Evolutionary conservation across 2,888 invertebrate genomes (phyloP), one percentile per base, ranked within the genome.

Genomic region (Caenorhabditis sp.): DNA sequence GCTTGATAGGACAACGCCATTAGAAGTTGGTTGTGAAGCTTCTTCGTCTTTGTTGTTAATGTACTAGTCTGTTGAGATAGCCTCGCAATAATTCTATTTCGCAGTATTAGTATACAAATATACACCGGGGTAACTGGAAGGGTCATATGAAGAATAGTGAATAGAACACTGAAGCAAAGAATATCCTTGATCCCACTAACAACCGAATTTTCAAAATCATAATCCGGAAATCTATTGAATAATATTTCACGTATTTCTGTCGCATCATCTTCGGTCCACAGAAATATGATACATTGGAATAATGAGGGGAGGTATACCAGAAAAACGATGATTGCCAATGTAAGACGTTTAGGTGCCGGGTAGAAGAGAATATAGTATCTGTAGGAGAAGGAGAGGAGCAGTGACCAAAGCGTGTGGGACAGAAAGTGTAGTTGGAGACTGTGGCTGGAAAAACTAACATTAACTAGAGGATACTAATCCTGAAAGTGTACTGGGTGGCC

Each of bases 101-200:
- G 25, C 17, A 73, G 31, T 21, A 61, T 57, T 17, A 68, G 21
- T 21, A 73, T 65, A 25, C 25, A 21, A 17, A 60, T 57, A 52
- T 77, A 77, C 17, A 77, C 71, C 5, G 77, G 77, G 31, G 75
- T 70, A n/a, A 77, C 66, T 10, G 77, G 77, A 1, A 77, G 36
- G 2, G 77, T 75, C 74, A 77, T 74, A 50, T 77, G 77, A 25
- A 75, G 59, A 54, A 75, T 75, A 5, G 71, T 69, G 27, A 50
- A 77, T 5, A 75, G 26, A 4, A 74, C 64, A 26, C 60, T 54
- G 36, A 72, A 68, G 12, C 63, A 52, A 27, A 72, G 1, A 21
- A 72, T 68, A 58, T 68, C 58, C 36, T 57, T 64, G n/a, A 68
- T 71, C 27, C 75, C 75, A 25, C 59, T 61, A 20, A 75, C 61